A percentile compares a stretch with the other conserved stretches of the same genome.
Evolutionary conservation across 1,140 invertebrate genomes (phyloP).

Genomic region (Orchestia grillus): DNA sequence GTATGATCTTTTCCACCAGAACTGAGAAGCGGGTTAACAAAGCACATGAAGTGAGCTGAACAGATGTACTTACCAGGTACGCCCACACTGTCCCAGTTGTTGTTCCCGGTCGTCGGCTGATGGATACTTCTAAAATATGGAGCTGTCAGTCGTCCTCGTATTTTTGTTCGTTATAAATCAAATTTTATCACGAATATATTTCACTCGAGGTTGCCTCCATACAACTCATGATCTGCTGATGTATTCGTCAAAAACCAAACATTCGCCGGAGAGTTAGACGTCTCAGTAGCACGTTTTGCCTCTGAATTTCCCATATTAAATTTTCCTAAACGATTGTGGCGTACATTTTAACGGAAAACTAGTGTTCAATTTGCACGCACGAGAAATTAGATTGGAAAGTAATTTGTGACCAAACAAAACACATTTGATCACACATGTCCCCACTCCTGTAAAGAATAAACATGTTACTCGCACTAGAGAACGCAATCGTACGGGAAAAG

Average conservation of each 20-base stretch:
- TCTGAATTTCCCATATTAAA: background rate
- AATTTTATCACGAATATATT: background rate
- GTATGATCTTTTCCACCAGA: background rate
- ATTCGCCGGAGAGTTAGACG: background rate
- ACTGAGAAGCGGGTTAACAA: background rate
- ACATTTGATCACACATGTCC: background rate
- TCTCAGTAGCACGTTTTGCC: background rate
- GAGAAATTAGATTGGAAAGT: background rate
- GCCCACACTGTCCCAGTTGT: background rate
- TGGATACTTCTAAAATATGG: background rate
- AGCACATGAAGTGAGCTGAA: background rate
- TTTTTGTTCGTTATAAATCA: background rate
- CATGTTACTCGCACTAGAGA: background rate
- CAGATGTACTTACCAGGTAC: background rate
- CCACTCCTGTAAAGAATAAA: background rate
- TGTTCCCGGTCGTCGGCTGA: background rate
- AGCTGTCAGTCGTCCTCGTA: background rate
- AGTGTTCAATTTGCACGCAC: background rate
- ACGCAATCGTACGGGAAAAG: background rate
- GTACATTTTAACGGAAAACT: background rate
- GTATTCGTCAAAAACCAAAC: background rate
- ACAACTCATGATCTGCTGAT: background rate
- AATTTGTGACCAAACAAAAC: background rate
- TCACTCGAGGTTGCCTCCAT: background rate
- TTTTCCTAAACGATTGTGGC: background rate